phyloP scores from a whole-genome alignment of 2,113 vertebrate species.

The Strigops habroptila region DNA sequence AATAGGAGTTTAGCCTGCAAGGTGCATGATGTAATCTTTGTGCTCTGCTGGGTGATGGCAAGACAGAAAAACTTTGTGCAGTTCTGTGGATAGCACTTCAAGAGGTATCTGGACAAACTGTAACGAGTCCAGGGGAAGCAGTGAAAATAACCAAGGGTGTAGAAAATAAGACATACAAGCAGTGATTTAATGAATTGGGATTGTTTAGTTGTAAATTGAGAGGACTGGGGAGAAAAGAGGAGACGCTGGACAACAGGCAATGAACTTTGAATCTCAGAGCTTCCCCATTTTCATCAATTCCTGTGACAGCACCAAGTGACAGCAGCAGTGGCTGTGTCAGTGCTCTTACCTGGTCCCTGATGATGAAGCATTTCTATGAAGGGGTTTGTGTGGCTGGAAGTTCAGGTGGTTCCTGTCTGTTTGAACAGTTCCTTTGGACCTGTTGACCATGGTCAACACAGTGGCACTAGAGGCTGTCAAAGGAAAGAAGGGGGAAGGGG shows the following conservation, averaged over 20 bases:
- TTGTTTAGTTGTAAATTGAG: background rate
- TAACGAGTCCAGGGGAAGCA: background rate
- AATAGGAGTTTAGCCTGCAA: slow-evolving; percentile 54
- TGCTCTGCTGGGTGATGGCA: background rate
- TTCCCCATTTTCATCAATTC: background rate
- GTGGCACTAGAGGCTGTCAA: background rate
- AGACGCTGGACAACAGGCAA: background rate
- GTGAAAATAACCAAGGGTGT: background rate
- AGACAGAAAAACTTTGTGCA: background rate
- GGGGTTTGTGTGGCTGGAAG: background rate
- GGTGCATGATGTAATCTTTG: slow-evolving; percentile 46
- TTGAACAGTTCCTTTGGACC: background rate
- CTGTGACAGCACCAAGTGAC: background rate
- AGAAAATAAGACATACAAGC: background rate
- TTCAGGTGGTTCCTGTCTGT: background rate
- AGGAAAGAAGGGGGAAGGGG: background rate
- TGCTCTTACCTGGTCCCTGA: background rate
- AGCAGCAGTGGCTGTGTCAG: background rate
- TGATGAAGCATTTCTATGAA: background rate
- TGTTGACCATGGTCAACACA: background rate
- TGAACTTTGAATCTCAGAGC: background rate
- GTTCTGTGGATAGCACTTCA: background rate
- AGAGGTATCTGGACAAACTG: background rate
- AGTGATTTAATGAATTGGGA: background rate
- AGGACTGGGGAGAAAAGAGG: background rate